Conservation (phyloP, 2,113 vertebrate species). For the Caranx melampygus region DNA sequence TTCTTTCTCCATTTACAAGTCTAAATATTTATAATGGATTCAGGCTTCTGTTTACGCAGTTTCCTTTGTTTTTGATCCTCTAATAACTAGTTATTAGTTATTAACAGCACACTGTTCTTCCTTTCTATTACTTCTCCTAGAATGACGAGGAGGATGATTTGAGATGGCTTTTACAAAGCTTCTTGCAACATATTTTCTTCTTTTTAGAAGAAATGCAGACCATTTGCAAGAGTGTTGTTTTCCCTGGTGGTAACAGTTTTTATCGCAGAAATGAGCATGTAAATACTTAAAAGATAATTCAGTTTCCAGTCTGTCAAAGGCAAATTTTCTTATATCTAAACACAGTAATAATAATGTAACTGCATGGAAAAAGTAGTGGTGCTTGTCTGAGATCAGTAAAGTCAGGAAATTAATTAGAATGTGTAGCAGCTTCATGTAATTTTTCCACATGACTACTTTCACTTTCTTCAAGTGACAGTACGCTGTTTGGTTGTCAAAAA, state of each 20-base stretch:
- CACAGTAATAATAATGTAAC: neutral
- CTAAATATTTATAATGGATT: no score
- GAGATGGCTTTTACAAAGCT: neutral
- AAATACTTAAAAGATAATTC: constrained; percentile 19
- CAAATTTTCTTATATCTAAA: neutral
- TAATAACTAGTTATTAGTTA: neutral
- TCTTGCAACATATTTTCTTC: neutral
- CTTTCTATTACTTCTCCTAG: no score
- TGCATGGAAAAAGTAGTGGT: neutral
- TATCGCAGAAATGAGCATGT: constrained; percentile 33
- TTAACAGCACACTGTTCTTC: no score
- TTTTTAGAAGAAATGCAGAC: constrained; percentile 4
- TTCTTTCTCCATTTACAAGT: no score
- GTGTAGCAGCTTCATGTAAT: neutral
- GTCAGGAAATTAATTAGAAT: neutral
- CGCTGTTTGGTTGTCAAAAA: neutral
- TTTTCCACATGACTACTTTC: neutral
- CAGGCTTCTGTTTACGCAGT: no score
- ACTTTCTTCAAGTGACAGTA: neutral
- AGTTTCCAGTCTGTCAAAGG: neutral
- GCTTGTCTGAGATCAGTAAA: neutral
- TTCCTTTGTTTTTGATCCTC: no score
- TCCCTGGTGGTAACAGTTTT: constrained; percentile 27
- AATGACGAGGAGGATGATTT: neutral
- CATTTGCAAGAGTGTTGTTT: constrained; percentile 22